Percentiles rank a stretch among this genome's conserved stretches.
phyloP scores from a whole-genome alignment of 2,797 vertebrate genomes.

The Xiphophorus birchmanni region DNA sequence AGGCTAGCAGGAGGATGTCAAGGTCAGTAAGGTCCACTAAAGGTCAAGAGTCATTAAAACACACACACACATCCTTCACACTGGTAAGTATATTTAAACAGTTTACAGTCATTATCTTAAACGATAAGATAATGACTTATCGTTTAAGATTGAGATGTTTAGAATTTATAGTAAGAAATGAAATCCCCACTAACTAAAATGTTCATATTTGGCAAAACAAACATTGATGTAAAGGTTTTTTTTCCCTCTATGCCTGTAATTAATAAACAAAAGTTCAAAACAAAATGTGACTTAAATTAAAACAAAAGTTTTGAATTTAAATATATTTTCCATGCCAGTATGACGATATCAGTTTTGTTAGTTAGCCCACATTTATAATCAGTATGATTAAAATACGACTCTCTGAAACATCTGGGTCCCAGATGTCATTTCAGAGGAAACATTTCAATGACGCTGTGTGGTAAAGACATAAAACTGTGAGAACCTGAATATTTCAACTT shows the following conservation, averaged over 20 bases:
- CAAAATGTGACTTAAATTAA: neutral
- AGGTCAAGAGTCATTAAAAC: slow-evolving; percentile 58
- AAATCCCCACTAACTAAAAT: neutral
- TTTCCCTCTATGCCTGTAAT: rapidly evolving
- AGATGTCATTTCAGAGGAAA: slow-evolving; percentile 11
- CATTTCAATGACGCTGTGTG: neutral
- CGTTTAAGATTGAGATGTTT: neutral
- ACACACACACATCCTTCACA: slow-evolving; percentile 11
- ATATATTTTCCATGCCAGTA: neutral
- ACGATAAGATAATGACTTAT: too few species aligned
- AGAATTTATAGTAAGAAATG: neutral
- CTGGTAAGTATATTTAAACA: neutral
- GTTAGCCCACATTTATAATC: neutral
- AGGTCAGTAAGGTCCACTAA: slow-evolving; percentile 50
- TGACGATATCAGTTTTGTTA: neutral
- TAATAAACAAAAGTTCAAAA: neutral
- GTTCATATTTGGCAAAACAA: neutral
- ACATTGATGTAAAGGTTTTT: neutral
- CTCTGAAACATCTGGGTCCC: slow-evolving; percentile 46
- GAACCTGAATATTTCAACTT: neutral
- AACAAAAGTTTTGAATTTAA: neutral
- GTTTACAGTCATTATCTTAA: neutral
- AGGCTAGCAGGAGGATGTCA: slow-evolving; percentile 56
- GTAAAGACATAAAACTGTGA: neutral
- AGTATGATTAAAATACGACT: slow-evolving; percentile 2